Base-by-base conservation (phyloP, 2,797 vertebrate species). In the Chloroceryle inda region DNA sequence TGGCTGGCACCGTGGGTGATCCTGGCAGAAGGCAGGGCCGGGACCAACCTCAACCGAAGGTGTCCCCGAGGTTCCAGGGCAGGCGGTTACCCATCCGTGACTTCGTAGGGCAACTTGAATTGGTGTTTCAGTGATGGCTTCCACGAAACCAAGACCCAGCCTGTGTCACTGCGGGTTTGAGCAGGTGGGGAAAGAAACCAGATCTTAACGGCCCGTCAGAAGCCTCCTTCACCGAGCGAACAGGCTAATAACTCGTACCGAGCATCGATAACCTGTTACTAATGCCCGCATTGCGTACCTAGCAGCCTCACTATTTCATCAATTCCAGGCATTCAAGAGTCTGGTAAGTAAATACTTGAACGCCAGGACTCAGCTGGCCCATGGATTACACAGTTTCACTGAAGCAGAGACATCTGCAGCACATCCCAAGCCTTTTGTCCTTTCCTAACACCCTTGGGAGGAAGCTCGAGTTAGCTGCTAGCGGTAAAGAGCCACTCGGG, bases 271-370 rank as follows among this genome's bases (percentile, higher is more conserved):
- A 68, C 55, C 66, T 64, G 83, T 24, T 74, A 16, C 3, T 49
- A 53, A 31, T 3, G 4, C 37, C 72, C 13, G 1, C 18, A 1
- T 27, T 13, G 31, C 22, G 0, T 53, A 47, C n/a, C 62, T 29
- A 35, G n/a, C 69, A 67, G 37, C 68, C 67, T 23, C 69, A 2
- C 13, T 42, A 35, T 40, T 6, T 9, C 33, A 17, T 6, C 45
- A 56, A 15, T 64, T 85, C 31, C 3, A 9, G 59, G n/a, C 68
- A 42, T 76, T 76, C 33, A 11, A 21, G 80, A 20, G 26, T 67
- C 17, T 35, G 6, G 0, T 52, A 52, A 47, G 27, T 73, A 52
- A 81, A 58, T 21, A 44, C 2, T 5, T 9, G 24, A 53, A 38
- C 18, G 13, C 20, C 45, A 64, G 56, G 40, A 8, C 33, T 62